Percentiles rank a stretch among this genome's conserved stretches.
Evolutionary conservation across 1,140 invertebrate species (phyloP).

Genomic region (Saccostrea cuccullata): DNA sequence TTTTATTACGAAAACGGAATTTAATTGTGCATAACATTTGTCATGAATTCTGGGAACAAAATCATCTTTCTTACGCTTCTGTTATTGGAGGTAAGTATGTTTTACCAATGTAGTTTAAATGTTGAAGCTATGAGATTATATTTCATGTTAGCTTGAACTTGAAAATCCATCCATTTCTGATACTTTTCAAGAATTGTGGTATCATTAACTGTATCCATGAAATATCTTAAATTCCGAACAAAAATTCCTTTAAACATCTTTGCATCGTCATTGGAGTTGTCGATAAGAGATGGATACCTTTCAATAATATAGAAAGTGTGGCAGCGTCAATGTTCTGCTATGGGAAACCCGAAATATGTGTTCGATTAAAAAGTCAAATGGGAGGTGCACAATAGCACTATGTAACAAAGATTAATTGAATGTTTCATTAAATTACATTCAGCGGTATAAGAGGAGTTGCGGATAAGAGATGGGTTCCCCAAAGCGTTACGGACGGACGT

Average conservation of each 20-base stretch:
- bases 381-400: too few relatives aligned
- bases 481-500: too few relatives aligned
- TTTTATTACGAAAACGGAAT: not conserved
- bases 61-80: not conserved
- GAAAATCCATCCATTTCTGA: slow-evolving; percentile 55
- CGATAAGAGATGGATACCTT: too few relatives aligned
- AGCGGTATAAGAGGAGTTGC: too few relatives aligned
- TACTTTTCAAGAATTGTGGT: slow-evolving; percentile 34
- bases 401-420: too few relatives aligned
- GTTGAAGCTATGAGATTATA: slow-evolving; percentile 21
- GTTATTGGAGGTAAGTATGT: not conserved
- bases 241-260: slow-evolving; percentile 66
- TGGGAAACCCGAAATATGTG: too few relatives aligned
- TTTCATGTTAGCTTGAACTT: slow-evolving; percentile 54
- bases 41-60: slow-evolving; percentile 3
- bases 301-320: too few relatives aligned
- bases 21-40: not conserved
- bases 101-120: too few relatives aligned
- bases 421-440: too few relatives aligned
- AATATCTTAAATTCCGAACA: slow-evolving; percentile 59
- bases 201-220: slow-evolving; percentile 57
- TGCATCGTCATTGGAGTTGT: slow-evolving; percentile 58
- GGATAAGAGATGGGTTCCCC: too few relatives aligned
- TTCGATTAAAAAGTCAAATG: too few relatives aligned
- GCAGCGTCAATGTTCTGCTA: too few relatives aligned